Percentiles rank a stretch among this genome's conserved stretches.
These are phyloP conservation scores for Spermophilus dauricus DNA, from an alignment of 2,113 vertebrate genomes.

Conservation along the genomic window DNA sequence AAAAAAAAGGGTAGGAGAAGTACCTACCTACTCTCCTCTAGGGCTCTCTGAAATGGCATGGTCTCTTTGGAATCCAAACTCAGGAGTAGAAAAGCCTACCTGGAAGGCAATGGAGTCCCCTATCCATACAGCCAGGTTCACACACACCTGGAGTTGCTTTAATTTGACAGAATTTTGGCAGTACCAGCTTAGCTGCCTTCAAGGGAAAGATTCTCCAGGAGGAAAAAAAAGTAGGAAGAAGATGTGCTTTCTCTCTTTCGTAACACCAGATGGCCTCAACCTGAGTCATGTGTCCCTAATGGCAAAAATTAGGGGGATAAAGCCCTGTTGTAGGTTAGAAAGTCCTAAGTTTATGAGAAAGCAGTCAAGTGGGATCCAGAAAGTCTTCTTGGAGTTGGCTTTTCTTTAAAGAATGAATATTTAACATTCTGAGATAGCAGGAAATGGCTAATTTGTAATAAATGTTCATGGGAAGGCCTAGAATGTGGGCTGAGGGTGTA, in stretches of 20 bases:
- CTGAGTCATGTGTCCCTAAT: background rate
- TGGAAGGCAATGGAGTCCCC: background rate
- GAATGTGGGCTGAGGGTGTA: background rate
- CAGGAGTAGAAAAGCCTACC: background rate
- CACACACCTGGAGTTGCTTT: background rate
- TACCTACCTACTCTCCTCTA: background rate
- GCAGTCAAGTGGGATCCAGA: background rate
- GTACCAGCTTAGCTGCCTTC: background rate
- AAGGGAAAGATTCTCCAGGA: background rate
- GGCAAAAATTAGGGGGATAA: background rate
- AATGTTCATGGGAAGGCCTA: background rate
- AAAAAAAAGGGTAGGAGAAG: background rate
- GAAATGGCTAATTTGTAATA: background rate
- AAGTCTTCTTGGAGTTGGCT: background rate
- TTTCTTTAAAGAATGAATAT: background rate
- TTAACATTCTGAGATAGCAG: background rate
- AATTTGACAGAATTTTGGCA: background rate
- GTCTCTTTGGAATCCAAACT: background rate
- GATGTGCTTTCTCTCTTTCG: background rate
- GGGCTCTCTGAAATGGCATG: background rate
- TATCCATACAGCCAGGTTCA: background rate
- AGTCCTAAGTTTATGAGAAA: background rate
- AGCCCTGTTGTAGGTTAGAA: background rate
- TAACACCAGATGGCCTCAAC: background rate
- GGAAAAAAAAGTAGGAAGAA: background rate